Conservation (phyloP, 1,140 invertebrate genomes). For the Ostrea denselamellosa region DNA sequence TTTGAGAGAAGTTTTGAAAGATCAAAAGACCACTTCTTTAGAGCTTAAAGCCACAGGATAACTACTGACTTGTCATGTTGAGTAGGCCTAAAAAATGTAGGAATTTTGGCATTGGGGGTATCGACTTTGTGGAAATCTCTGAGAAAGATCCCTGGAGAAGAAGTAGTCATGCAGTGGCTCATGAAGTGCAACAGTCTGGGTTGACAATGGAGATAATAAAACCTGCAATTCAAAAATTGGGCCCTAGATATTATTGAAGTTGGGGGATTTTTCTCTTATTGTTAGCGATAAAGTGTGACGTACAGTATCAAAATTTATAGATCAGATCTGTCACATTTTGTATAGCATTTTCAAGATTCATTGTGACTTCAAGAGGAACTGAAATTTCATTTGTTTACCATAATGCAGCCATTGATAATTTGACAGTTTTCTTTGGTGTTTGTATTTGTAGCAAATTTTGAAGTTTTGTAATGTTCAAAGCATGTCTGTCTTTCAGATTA, state of each 20-base stretch:
- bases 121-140: constrained; percentile 18
- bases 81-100: constrained; percentile 25
- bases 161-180: not conserved
- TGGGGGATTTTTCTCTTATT: not conserved
- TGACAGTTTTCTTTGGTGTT: not conserved
- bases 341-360: not conserved
- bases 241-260: constrained; percentile 32
- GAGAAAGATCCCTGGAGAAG: constrained; percentile 4
- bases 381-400: not conserved
- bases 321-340: not conserved
- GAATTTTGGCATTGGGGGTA: constrained; percentile 32
- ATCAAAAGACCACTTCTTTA: constrained; percentile 36
- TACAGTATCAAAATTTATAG: constrained; percentile 19
- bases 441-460: not conserved
- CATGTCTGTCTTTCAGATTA: not conserved
- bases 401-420: not conserved
- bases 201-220: constrained; percentile 15
- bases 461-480: not conserved
- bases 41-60: constrained; percentile 30
- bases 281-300: not conserved
- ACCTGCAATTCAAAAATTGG: constrained; percentile 6
- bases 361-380: not conserved
- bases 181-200: not conserved
- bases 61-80: constrained; percentile 1
- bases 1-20: constrained; percentile 24